Base-by-base conservation (phyloP, 2,888 invertebrate genomes). In the Cantharis nigra region DNA sequence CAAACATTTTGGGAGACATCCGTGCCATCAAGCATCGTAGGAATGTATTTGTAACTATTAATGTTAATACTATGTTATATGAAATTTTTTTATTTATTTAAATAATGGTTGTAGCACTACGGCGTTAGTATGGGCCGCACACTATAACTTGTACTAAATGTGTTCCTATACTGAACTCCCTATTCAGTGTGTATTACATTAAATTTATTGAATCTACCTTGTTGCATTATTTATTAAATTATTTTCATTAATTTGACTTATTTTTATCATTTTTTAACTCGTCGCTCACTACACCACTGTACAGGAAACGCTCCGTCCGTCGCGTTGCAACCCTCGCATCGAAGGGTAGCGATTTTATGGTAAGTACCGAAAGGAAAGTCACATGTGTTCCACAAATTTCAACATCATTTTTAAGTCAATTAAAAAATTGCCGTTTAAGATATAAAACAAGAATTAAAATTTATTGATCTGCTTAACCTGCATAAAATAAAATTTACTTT, bases 151-250 rank as follows among this genome's bases (percentile, higher is more conserved):
- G 84, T 85, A 86, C 77, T 86, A 84, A 85, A 85, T 85, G 87
- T 87, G 87, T 87, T 87, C 87, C 87, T 87, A 87, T 87, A 86
- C 86, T 85, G 85, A 88, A 87, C 86, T 87, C 87, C 86, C 84
- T 84, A 85, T 86, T 88, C 87, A 87, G 87, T 88, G 87, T 87
- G 87, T 88, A 87, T 87, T 87, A 86, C 87, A 86, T 87, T 85
- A 87, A 86, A 86, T 86, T 86, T 86, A 87, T 87, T 87, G 86
- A 85, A 84, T 77, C 75, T 76, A 69, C 14, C 49, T 18, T 63
- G 23, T 69, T 67, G 63, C 70, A 63, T 74, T 74, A 63, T 64
- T 62, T 70, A 63, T 63, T 63, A 23, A 23, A 14, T 70, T 30
- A 70, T 69, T 69, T 49, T 49, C 49, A 49, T 49, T 49, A 49